Conservation (phyloP, 2,888 invertebrate genomes). For the Drosophila kokeensis region DNA sequence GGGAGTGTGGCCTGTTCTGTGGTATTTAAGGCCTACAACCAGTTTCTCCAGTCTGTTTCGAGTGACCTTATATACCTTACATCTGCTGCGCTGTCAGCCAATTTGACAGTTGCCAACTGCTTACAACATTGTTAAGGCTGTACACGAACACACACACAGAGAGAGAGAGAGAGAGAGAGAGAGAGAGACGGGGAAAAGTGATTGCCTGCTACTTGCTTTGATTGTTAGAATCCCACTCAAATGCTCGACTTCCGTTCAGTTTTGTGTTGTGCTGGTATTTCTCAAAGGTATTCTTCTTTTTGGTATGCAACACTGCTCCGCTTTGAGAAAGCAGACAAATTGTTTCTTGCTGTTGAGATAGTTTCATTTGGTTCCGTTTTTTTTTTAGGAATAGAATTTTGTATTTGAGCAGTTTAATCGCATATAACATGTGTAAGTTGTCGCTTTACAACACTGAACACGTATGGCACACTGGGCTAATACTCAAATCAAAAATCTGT, state of each 20-base stretch:
- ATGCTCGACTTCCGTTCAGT: slow-evolving; percentile 21
- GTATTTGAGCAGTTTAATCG: neutral
- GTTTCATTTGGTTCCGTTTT: neutral
- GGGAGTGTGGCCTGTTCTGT: neutral
- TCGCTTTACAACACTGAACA: slow-evolving; percentile 1
- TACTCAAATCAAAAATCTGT: slow-evolving; percentile 19
- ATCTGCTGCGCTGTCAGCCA: slow-evolving; percentile 62
- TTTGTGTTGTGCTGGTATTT: slow-evolving; percentile 12
- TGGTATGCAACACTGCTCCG: neutral
- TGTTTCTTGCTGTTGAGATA: neutral
- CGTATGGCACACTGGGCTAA: neutral
- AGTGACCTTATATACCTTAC: slow-evolving; percentile 21
- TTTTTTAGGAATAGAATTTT: neutral
- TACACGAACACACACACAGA: slow-evolving; percentile 13
- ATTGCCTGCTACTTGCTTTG: slow-evolving; percentile 44
- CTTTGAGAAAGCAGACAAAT: neutral
- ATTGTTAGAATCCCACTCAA: slow-evolving; percentile 44
- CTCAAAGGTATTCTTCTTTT: neutral
- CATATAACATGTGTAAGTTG: neutral
- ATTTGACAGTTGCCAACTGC: slow-evolving; percentile 68
- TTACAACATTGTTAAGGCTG: slow-evolving; percentile 68
- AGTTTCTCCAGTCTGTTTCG: slow-evolving; percentile 11
- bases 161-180: neutral
- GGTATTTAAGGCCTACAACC: slow-evolving; percentile 31
- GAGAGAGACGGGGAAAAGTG: slow-evolving; percentile 15